Base-by-base conservation (phyloP, 2,888 invertebrate species). In the Xylota segnis region DNA sequence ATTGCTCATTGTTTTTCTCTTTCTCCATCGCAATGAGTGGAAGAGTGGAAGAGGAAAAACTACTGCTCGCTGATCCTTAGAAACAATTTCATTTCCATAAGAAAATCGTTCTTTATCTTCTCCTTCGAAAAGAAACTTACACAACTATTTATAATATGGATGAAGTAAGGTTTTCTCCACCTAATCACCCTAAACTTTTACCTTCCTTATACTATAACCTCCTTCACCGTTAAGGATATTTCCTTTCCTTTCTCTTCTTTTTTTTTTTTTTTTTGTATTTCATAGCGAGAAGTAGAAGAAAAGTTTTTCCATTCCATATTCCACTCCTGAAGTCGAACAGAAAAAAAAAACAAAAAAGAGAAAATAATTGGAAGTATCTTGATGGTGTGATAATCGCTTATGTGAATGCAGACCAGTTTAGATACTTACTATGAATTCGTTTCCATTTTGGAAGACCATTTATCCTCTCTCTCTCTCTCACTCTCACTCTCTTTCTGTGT, bases 321-420 rank as follows among this genome's bases (percentile, higher is more conserved):
- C 50, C 50, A 32, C 34, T 47, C 40, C 50, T 40, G 14, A 14
- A 23, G 10, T 72, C 10, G 47, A 52, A 63, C 23, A 52, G 18
- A 37, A 68, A 83, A 75, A 10, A 79, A n/a, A 54, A 52, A 63
- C n/a, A 52, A 29, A 37, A 68, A 79, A 75, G 10, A 61, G 37
- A 56, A 58, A 29, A 43, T 61, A 83, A 75, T 77, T 56, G 74
- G 47, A 71, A 59, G 65, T 66, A 86, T 66, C 84, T 65, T 59
- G 76, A 68, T 86, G 66, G 82, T 61, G 72, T 61, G 86, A 86
- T 82, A 86, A 86, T 82, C 86, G 76, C 71, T 81, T 66, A 77
- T 84, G 63, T 74, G 79, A 74, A 78, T 74, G 78, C 78, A 66
- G 43, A 65, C 54, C 54, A 37, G 66, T 59, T 50, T 54, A 68